A percentile compares a stretch with the other conserved stretches of the same genome.
These are phyloP conservation scores for Clepsis dumicolana DNA, from an alignment of 2,888 invertebrate genomes.

Conservation along the genomic window DNA sequence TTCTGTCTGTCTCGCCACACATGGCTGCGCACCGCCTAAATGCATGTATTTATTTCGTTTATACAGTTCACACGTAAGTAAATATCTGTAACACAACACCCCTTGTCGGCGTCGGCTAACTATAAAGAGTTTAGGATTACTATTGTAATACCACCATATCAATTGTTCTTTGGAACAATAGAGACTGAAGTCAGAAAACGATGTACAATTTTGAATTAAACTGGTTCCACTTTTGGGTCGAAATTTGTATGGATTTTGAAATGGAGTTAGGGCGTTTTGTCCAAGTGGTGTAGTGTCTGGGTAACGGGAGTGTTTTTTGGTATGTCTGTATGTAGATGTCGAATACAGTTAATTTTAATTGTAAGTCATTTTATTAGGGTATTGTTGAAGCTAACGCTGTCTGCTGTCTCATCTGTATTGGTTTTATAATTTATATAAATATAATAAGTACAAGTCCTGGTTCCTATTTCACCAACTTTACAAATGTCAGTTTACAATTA, in stretches of 20 bases:
- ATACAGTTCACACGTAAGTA: constrained; percentile 32
- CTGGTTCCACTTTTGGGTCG: neutral
- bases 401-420: neutral
- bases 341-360: constrained; percentile 5
- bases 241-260: neutral
- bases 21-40: constrained; percentile 17
- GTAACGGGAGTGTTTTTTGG: constrained; percentile 18
- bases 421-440: too few relatives aligned
- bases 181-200: neutral
- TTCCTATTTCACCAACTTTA: neutral
- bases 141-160: constrained; percentile 14
- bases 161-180: constrained; percentile 16
- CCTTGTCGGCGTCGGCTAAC: constrained; percentile 16
- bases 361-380: neutral
- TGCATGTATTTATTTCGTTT: constrained; percentile 27
- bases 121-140: constrained; percentile 21
- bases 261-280: neutral
- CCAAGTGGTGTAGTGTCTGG: neutral
- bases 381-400: neutral
- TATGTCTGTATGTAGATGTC: constrained; percentile 1
- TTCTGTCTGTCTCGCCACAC: neutral
- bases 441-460: neutral
- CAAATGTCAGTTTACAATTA: too few relatives aligned
- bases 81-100: constrained; percentile 18
- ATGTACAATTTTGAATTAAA: neutral